Conservation (phyloP, 2,113 vertebrate species). For the Mus pahari region DNA sequence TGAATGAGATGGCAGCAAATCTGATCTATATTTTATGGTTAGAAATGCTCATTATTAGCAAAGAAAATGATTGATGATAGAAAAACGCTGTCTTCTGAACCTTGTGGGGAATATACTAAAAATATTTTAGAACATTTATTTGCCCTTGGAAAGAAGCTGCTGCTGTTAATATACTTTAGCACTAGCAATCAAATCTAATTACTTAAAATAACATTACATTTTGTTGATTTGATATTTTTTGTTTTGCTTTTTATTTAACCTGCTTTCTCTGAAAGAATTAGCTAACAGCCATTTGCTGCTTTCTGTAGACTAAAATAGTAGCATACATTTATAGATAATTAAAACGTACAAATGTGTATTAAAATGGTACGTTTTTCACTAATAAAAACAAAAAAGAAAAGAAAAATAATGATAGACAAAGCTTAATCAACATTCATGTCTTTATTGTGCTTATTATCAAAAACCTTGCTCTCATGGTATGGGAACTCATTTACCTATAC, state of each 20-base stretch:
- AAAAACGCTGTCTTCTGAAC: conserved; percentile 75
- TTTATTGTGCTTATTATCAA: background rate
- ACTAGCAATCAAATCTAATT: conserved; percentile 64
- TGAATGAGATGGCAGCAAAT: conserved; percentile 80
- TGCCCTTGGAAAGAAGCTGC: conserved; percentile 52
- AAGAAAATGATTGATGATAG: conserved; percentile 66
- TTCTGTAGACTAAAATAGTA: background rate
- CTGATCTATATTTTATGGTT: conserved; percentile 74
- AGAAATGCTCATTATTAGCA: conserved; percentile 71
- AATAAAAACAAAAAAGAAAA: background rate
- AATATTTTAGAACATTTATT: conserved; percentile 68
- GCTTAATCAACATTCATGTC: background rate
- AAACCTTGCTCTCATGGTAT: background rate
- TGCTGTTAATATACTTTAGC: conserved; percentile 59
- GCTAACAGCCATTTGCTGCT: background rate
- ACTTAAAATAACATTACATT: conserved; percentile 44
- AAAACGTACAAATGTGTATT: background rate
- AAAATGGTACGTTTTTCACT: background rate
- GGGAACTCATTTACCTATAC: background rate
- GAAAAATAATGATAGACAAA: background rate
- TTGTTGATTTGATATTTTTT: conserved; percentile 36
- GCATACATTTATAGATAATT: conserved; percentile 23
- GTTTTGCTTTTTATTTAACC: conserved; percentile 58
- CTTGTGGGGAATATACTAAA: conserved; percentile 62
- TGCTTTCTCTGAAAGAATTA: conserved; percentile 46